Percentiles rank a stretch among this genome's conserved stretches.
Evolutionary conservation across 2,888 invertebrate genomes (phyloP).

Genomic region (Caenorhabditis angaria): DNA sequence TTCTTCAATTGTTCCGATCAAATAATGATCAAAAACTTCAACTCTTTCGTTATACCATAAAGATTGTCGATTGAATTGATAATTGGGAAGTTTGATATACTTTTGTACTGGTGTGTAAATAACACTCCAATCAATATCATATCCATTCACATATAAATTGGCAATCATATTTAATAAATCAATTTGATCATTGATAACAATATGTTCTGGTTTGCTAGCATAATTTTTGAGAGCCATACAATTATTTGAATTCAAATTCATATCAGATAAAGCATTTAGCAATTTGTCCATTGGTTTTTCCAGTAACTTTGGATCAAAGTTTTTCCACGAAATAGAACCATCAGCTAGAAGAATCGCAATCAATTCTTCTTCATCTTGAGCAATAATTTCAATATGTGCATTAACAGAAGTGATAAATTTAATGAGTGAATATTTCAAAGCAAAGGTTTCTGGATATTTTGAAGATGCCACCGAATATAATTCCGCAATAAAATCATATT

Average conservation of each 20-base stretch:
- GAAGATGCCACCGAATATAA: conserved; percentile 25
- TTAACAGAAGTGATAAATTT: conserved; percentile 34
- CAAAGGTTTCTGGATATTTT: conserved; percentile 24
- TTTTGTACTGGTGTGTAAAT: conserved; percentile 46
- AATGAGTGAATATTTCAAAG: conserved; percentile 34
- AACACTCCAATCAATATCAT: conserved; percentile 51
- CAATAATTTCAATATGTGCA: conserved; percentile 26
- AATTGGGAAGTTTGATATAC: conserved; percentile 54
- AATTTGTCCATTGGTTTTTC: conserved; percentile 17
- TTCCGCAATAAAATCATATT: conserved; percentile 33
- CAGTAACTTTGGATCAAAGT: conserved; percentile 13
- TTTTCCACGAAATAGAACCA: conserved; percentile 32
- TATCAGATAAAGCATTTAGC: conserved; percentile 23
- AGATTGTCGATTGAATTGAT: conserved; percentile 55
- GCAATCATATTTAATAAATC: conserved; percentile 27
- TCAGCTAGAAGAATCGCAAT: conserved; percentile 19
- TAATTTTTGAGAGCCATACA: conserved; percentile 19
- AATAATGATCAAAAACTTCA: conserved; percentile 54
- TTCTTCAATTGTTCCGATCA: conserved; percentile 54
- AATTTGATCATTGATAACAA: neutral
- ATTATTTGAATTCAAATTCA: conserved; percentile 16
- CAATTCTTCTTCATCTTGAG: conserved; percentile 19
- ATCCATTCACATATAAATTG: conserved; percentile 36
- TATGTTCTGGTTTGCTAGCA: conserved; percentile 12
- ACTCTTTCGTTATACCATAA: conserved; percentile 53